Percentiles rank a stretch among this genome's conserved stretches.
Conservation (phyloP, 1,140 invertebrate species). For the Paramacrobiotus metropolitanus region DNA sequence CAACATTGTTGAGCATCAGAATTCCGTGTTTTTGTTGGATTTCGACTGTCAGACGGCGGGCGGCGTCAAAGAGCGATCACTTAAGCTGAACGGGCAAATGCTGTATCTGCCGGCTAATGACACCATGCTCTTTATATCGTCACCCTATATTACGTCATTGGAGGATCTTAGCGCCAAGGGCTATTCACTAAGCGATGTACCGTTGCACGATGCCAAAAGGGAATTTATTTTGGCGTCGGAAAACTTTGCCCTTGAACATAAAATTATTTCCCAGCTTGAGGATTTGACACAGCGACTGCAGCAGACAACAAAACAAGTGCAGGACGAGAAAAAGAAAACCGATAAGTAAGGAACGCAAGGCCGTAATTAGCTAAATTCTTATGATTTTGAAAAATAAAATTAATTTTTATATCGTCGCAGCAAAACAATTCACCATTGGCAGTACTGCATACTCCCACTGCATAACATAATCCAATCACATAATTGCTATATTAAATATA, state of each 20-base stretch:
- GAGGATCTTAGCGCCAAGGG: not conserved
- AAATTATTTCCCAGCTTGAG: not conserved
- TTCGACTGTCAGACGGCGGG: not conserved
- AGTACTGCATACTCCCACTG: too few relatives aligned
- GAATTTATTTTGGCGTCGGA: not conserved
- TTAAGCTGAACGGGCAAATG: not conserved
- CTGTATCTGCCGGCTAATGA: not conserved
- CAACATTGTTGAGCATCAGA: not conserved
- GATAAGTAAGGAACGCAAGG: not conserved
- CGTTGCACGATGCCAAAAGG: not conserved
- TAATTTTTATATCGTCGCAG: too few relatives aligned
- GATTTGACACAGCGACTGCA: not conserved
- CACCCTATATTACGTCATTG: not conserved
- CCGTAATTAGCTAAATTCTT: too few relatives aligned
- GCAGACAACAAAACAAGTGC: not conserved
- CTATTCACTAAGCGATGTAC: not conserved
- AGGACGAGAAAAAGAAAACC: not conserved
- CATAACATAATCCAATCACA: too few relatives aligned
- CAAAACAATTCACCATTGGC: too few relatives aligned
- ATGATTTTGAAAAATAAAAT: too few relatives aligned
- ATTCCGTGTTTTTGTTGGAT: not conserved
- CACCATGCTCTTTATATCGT: not conserved
- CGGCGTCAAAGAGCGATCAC: not conserved
- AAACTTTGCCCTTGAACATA: not conserved
- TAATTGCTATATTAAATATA: too few relatives aligned